A percentile compares a stretch with the other conserved stretches of the same genome.
These are phyloP conservation scores for Gymnobelideus leadbeateri DNA, from an alignment of 2,113 vertebrate genomes.

Conservation along the genomic window DNA sequence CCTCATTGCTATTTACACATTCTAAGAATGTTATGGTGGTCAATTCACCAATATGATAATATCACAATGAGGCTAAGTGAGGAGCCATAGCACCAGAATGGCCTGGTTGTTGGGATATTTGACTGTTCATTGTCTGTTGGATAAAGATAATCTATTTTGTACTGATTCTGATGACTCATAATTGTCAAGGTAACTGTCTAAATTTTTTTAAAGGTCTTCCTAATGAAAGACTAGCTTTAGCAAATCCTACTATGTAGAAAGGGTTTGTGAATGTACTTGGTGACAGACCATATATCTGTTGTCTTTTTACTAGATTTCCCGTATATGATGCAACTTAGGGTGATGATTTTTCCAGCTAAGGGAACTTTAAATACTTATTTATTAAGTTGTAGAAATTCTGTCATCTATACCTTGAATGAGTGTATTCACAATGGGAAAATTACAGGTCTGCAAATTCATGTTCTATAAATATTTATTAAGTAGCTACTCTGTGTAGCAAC, in stretches of 20 bases:
- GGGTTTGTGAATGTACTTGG: background rate
- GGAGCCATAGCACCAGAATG: constrained; percentile 50
- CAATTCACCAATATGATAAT: constrained; percentile 73
- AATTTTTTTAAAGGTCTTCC: background rate
- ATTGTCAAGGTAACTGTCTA: background rate
- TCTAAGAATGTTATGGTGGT: constrained; percentile 69
- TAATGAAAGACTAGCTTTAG: background rate
- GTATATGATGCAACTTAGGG: background rate
- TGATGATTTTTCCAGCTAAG: background rate
- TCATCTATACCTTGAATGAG: background rate
- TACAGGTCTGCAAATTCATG: background rate
- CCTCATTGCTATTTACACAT: constrained; percentile 79
- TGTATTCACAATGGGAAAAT: background rate
- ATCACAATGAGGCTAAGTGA: constrained; percentile 34
- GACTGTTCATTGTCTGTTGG: constrained; percentile 13
- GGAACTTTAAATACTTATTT: background rate
- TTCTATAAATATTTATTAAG: background rate
- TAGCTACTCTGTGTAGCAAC: background rate
- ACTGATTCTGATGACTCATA: background rate
- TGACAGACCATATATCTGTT: background rate
- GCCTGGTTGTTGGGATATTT: constrained; percentile 72
- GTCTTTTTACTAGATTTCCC: background rate
- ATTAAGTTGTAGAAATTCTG: background rate
- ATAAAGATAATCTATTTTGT: background rate
- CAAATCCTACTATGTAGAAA: background rate